Conservation (phyloP, 2,797 vertebrate genomes). For the Manis javanica region DNA sequence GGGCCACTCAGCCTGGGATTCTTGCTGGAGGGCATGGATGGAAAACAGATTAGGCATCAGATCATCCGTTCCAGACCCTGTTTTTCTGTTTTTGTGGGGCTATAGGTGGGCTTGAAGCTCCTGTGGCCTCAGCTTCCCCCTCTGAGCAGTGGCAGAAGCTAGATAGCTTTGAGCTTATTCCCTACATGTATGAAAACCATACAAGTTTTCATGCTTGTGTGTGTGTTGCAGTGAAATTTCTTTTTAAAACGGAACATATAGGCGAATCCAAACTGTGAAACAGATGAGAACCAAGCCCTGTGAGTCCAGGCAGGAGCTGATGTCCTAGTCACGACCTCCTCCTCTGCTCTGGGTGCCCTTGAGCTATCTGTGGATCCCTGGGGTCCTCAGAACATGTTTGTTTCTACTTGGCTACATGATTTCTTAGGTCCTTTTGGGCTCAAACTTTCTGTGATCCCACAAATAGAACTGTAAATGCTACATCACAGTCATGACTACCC, state of each 20-base stretch:
- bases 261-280: neutral
- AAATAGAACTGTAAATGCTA: neutral
- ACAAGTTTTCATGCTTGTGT: neutral
- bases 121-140: neutral
- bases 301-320: neutral
- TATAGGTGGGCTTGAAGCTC: neutral
- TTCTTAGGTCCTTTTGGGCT: neutral
- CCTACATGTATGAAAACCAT: no score
- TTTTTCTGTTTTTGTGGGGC: slow-evolving; percentile 5
- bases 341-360: neutral
- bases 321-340: no score
- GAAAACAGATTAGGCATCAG: slow-evolving; percentile 9
- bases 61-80: neutral
- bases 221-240: neutral
- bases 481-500: neutral
- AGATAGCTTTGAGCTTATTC: neutral
- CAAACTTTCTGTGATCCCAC: neutral
- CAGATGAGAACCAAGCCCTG: neutral
- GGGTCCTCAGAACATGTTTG: neutral
- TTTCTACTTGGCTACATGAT: neutral
- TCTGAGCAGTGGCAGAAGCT: neutral
- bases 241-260: neutral
- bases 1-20: slow-evolving; percentile 48
- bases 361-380: neutral
- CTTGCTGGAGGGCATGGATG: neutral